phyloP scores from a whole-genome alignment of 2,113 vertebrate genomes.

The Trogon melanurus region DNA sequence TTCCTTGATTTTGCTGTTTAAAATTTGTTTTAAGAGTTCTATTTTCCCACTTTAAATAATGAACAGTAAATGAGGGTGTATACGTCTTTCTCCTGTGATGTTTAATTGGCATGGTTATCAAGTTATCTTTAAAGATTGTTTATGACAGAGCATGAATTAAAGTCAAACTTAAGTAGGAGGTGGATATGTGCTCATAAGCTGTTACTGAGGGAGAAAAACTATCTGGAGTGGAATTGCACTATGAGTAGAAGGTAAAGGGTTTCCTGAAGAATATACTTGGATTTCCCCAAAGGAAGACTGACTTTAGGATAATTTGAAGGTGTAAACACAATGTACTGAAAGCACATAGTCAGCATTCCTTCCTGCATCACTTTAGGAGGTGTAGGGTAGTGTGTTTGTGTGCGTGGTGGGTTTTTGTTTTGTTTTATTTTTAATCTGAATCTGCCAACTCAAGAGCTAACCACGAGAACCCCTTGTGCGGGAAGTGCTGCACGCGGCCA shows the following conservation, averaged over 20 bases:
- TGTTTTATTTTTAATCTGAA: neutral
- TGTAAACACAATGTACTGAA: neutral
- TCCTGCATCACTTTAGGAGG: neutral
- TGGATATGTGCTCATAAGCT: neutral
- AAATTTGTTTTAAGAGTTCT: neutral
- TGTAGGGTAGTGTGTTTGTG: neutral
- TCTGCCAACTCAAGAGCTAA: neutral
- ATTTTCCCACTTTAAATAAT: neutral
- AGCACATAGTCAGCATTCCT: rapidly evolving
- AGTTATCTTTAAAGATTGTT: neutral
- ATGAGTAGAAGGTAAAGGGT: neutral
- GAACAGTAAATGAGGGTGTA: neutral
- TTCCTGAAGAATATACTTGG: neutral
- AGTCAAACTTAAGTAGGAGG: neutral
- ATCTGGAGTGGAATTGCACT: neutral
- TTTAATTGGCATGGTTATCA: neutral
- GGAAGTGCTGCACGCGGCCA: neutral
- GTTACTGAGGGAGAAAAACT: neutral
- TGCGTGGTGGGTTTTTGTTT: neutral
- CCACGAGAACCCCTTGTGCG: neutral
- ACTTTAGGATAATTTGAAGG: neutral
- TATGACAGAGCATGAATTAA: neutral
- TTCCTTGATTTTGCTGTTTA: neutral
- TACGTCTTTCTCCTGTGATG: neutral
- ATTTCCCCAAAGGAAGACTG: neutral